Evolutionary conservation across 2,113 vertebrate genomes (phyloP), one percentile per base, ranked within the genome.

Genomic region (Reinhardtius hippoglossoides): DNA sequence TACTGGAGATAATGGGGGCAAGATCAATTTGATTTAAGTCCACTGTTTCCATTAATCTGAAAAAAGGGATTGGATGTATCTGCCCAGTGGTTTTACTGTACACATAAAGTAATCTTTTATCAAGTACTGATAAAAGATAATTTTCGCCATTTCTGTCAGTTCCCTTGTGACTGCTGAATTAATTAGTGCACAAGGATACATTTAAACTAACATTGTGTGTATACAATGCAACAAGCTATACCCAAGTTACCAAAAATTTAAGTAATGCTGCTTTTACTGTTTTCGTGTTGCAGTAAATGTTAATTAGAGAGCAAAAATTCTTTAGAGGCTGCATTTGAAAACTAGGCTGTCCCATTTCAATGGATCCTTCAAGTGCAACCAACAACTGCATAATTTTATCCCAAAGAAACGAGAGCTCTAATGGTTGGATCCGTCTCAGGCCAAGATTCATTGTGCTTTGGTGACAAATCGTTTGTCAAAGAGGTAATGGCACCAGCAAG

Each of bases 1-100:
- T 59, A 65, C 21, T 37, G 52, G 15, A 67, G 57, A 55, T 77
- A 74, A 70, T 77, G 68, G 67, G 48, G 59, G 48, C 44, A n/a
- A 46, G 64, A 68, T 64, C 16, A 70, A 10, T 63, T 24, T 24
- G 4, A 59, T 79, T 80, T 56, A 59, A 6, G 16, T 55, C 50
- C n/a, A 0, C 37, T 65, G 54, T 26, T 77, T 54, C 23, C 42
- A 58, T 26, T 42, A 12, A 57, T 24, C 9, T 46, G 66, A 50
- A 23, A 73, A 60, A 40, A 26, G 50, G 52, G 23, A 40, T 67
- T 57, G 40, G 4, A 50, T 57, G 59, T 24, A 23, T n/a, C 24
- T 64, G 18, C 56, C 13, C 55, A 24, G 13, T 65, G 26, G 6
- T 66, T 74, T 20, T 23, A 62, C 46, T 50, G 3, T n/a, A 50